phyloP scores from a whole-genome alignment of 2,888 invertebrate species.

The Notocelia uddmanniana region DNA sequence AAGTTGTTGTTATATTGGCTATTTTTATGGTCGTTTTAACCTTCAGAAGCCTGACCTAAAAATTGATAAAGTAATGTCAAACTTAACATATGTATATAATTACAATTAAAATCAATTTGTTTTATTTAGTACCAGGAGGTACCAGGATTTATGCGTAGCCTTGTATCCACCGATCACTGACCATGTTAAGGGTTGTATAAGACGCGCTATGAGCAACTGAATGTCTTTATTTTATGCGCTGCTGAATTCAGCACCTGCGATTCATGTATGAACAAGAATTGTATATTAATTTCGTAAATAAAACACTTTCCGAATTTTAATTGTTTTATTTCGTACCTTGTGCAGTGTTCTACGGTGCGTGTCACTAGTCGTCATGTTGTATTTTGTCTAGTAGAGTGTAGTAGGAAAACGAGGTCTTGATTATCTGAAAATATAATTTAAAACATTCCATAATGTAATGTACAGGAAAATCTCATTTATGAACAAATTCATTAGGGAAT shows the following conservation, averaged over 20 bases:
- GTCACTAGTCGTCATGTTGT: constrained; percentile 62
- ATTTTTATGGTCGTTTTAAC: background rate
- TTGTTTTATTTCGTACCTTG: constrained; percentile 53
- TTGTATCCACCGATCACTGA: constrained; percentile 13
- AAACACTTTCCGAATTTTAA: constrained; percentile 75
- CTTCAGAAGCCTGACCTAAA: too few species aligned
- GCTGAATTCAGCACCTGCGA: constrained; percentile 35
- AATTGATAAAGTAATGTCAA: too few species aligned
- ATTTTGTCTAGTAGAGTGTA: constrained; percentile 78
- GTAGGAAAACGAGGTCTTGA: constrained; percentile 80
- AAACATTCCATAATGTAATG: too few species aligned
- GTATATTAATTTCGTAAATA: constrained; percentile 85
- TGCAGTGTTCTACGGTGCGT: background rate
- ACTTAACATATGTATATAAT: too few species aligned
- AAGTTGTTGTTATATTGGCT: background rate
- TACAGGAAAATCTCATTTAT: background rate
- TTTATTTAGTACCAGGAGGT: too few species aligned
- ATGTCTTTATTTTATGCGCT: constrained; percentile 47
- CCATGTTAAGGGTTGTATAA: constrained; percentile 53
- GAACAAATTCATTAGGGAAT: too few species aligned
- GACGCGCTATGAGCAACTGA: constrained; percentile 52
- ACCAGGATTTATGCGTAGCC: too few species aligned
- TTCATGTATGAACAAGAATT: constrained; percentile 80
- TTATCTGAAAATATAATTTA: constrained; percentile 74
- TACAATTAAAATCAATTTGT: too few species aligned